phyloP scores from a whole-genome alignment of 2,113 vertebrate genomes.

The Prunella fulvescens region DNA sequence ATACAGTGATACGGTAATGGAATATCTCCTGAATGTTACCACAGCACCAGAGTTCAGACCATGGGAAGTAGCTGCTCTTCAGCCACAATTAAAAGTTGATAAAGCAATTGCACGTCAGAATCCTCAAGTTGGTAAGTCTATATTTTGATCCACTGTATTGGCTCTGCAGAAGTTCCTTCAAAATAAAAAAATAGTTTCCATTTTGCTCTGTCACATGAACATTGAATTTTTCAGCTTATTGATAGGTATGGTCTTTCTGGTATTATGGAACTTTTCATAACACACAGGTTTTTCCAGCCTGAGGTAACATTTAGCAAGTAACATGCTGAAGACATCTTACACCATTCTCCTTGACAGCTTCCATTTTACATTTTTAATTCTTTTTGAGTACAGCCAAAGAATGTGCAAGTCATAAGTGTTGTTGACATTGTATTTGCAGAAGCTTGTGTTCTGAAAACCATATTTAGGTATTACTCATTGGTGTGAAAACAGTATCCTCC shows the following conservation, averaged over 20 bases:
- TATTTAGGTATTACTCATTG: background rate
- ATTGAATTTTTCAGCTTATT: background rate
- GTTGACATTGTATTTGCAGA: background rate
- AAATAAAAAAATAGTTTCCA: background rate
- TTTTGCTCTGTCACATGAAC: background rate
- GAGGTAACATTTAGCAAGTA: background rate
- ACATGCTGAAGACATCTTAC: background rate
- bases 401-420: background rate
- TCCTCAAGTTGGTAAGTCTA: conserved; percentile 80
- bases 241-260: background rate
- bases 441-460: background rate
- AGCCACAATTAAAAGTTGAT: conserved; percentile 79
- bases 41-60: conserved; percentile 90
- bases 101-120: conserved; percentile 82
- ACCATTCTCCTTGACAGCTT: background rate
- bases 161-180: background rate
- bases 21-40: conserved; percentile 96
- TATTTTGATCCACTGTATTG: background rate
- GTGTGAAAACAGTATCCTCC: background rate
- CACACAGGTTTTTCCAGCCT: background rate
- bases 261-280: background rate
- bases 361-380: background rate
- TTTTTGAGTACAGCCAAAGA: background rate
- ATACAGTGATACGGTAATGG: conserved; percentile 92
- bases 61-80: conserved; percentile 89